Evolutionary conservation across 2,113 vertebrate species (phyloP).

Genomic region (Myrmophylax atrothorax): DNA sequence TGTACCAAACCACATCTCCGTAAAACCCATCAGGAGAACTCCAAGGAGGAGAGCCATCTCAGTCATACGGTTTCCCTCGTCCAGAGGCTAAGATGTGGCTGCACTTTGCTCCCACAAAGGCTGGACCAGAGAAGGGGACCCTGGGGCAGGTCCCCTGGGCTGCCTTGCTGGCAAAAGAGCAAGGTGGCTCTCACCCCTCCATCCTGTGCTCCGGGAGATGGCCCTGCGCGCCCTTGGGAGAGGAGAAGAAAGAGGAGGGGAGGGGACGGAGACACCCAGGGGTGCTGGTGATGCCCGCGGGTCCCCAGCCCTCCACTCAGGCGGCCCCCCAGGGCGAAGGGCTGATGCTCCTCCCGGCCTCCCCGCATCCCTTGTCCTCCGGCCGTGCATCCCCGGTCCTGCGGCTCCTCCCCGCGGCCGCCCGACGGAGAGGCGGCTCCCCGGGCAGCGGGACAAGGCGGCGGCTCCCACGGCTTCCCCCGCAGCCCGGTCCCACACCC

Average conservation of each 20-base stretch:
- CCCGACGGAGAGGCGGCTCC: neutral
- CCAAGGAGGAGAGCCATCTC: neutral
- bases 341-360: neutral
- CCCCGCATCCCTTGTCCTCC: neutral
- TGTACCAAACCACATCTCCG: neutral
- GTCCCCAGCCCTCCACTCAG: neutral
- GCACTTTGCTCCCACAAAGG: neutral
- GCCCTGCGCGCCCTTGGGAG: neutral
- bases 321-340: neutral
- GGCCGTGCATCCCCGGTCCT: neutral
- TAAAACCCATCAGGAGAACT: neutral
- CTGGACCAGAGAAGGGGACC: neutral
- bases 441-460: neutral
- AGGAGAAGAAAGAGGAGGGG: neutral
- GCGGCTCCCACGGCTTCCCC: neutral
- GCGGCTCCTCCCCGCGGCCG: slow-evolving; percentile 62
- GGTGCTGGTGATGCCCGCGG: neutral
- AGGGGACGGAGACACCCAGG: neutral
- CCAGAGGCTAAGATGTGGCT: rapidly evolving
- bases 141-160: neutral
- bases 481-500: no score
- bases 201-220: rapidly evolving
- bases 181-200: rapidly evolving
- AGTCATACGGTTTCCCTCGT: neutral
- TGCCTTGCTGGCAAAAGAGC: neutral